Percentiles rank a stretch among this genome's conserved stretches.
These are phyloP conservation scores for Tachysurus fulvidraco DNA, from an alignment of 2,113 vertebrate species.

Conservation along the genomic window DNA sequence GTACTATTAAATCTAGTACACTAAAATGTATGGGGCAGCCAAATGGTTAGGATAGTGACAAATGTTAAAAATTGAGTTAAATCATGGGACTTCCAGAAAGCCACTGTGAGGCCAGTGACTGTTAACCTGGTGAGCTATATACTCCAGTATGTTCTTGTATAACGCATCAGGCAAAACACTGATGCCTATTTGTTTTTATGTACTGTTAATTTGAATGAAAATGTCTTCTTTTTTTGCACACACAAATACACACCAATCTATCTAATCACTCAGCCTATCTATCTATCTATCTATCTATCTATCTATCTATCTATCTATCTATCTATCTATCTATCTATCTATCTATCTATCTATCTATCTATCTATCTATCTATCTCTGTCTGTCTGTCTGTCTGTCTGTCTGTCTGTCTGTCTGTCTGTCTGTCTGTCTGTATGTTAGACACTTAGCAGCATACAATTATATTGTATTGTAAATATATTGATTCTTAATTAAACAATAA, in stretches of 20 bases:
- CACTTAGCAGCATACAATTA: background rate
- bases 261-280: background rate
- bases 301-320: background rate
- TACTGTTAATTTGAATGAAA: background rate
- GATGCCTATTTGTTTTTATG: background rate
- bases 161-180: background rate
- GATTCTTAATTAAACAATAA: too few relatives aligned
- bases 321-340: background rate
- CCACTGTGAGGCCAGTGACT: background rate
- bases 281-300: background rate
- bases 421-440: background rate
- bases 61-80: background rate
- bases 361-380: background rate
- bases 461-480: too few relatives aligned
- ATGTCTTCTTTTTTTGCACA: background rate
- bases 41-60: background rate
- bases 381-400: background rate
- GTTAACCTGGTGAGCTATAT: too few relatives aligned
- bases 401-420: background rate
- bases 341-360: constrained; percentile 6
- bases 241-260: background rate
- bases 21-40: background rate
- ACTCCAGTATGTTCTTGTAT: background rate
- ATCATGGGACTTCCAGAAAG: background rate
- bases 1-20: background rate